Conservation (phyloP, 2,797 vertebrate species). For the Melanotaenia boesemani region DNA sequence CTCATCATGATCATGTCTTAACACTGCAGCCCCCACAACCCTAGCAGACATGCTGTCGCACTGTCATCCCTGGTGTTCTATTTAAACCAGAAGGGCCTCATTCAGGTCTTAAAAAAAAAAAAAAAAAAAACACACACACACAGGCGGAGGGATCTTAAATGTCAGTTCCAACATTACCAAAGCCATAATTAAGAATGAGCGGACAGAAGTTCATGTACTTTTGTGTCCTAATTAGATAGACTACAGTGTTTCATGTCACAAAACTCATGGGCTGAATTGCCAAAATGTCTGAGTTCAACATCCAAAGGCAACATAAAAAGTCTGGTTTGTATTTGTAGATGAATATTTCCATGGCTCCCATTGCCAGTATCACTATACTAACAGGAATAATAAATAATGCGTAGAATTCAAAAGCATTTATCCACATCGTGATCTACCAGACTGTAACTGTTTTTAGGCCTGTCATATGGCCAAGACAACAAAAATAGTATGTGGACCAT, state of each 20-base stretch:
- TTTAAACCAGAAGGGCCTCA: conserved; percentile 76
- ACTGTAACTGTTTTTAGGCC: not conserved
- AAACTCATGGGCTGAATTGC: conserved; percentile 11
- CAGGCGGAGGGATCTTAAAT: conserved; percentile 65
- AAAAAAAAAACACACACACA: not conserved
- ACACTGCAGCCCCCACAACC: conserved; percentile 43
- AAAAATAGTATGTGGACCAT: not conserved
- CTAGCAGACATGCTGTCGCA: conserved; percentile 50
- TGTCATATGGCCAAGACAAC: not conserved
- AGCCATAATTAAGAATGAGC: conserved; percentile 52
- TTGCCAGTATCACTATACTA: not conserved
- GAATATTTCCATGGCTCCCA: not conserved
- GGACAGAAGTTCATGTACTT: conserved; percentile 33
- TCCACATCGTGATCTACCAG: not conserved
- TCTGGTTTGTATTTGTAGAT: not conserved
- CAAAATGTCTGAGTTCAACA: not conserved
- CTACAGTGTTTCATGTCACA: not conserved
- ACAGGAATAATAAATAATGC: conserved; percentile 13
- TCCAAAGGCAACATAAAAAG: conserved; percentile 2
- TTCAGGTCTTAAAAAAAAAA: conserved; percentile 58
- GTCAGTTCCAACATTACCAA: conserved; percentile 61
- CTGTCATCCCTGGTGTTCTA: conserved; percentile 66
- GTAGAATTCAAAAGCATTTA: not conserved
- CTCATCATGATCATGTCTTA: conserved; percentile 59
- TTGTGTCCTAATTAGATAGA: conserved; percentile 13